Percentiles rank a stretch among this genome's conserved stretches.
Evolutionary conservation across 2,113 vertebrate genomes (phyloP).

Genomic region (Thomomys bottae): DNA sequence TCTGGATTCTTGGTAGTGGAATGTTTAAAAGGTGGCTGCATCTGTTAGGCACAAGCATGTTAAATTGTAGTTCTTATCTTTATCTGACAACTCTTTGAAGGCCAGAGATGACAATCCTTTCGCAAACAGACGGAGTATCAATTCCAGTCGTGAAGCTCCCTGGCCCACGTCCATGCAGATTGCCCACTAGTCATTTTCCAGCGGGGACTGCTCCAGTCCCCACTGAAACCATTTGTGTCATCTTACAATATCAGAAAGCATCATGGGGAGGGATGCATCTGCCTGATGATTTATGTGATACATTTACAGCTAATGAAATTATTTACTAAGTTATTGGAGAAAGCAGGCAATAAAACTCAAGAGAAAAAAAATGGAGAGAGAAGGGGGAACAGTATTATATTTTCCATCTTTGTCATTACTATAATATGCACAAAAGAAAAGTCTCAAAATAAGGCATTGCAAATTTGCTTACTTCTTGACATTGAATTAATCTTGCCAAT

Average conservation of each 20-base stretch:
- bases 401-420: background rate
- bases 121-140: constrained; percentile 26
- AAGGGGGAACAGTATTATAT: background rate
- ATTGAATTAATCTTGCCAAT: background rate
- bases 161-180: constrained; percentile 51
- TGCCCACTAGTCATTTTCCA: background rate
- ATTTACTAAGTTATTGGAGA: background rate
- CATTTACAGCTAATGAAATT: background rate
- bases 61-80: constrained; percentile 81
- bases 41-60: constrained; percentile 63
- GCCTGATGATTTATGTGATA: background rate
- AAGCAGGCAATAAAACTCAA: background rate
- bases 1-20: constrained; percentile 66
- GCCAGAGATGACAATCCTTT: constrained; percentile 64
- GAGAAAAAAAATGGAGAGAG: background rate
- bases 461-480: constrained; percentile 26
- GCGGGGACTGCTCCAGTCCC: constrained; percentile 17
- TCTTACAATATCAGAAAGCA: background rate
- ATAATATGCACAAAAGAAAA: background rate
- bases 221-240: background rate
- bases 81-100: constrained; percentile 75
- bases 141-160: constrained; percentile 34
- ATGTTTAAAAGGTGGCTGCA: constrained; percentile 69
- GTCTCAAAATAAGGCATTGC: constrained; percentile 19
- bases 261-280: background rate